Base-by-base conservation (phyloP, 23 tunicate genomes). In the Trididemnum nubilum region DNA sequence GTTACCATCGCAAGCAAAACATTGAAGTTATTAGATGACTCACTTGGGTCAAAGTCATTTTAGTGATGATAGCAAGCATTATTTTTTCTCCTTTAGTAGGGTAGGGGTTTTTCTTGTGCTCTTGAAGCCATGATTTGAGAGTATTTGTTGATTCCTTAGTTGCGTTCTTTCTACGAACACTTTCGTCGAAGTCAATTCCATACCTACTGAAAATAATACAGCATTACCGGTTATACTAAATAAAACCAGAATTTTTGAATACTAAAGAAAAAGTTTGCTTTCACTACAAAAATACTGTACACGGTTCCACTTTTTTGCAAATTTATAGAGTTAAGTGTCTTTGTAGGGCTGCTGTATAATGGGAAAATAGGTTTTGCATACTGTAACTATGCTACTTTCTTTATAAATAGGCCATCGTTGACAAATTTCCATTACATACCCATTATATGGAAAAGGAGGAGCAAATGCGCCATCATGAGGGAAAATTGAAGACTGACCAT, bases 41-140 rank as follows among this genome's bases (percentile, higher is more conserved):
- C 21, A 94, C 98, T 88, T 94, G 98, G 0, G 98, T 94, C 51
- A 94, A 64, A 58, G 98, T 94, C 98, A 94, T 94, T 51, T 94
- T 94, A 0, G 98, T 83, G 19, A 94, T 76, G 31, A 94, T 88
- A n/a, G 98, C 98, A 1, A 94, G 52, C 98, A 94, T 94, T 0
- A 94, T 85, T 67, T 94, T 94, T 73, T 94, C 98, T 63, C 97
- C 97, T 73, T 92, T 92, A 38, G 92, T 86, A 2, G 97, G 97
- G 78, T 92, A 92, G 1, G 97, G 98, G 80, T 94, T 94, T 81
- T 94, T 94, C 36, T 88, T 94, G 79, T 94, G 98, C 75, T 94
- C 98, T 73, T 88, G 92, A 0, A 94, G 83, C 98, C 98, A 94
- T 0, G 94, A 82, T 74, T 94, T 94, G 38, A 94, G 71, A 23